These are phyloP conservation scores for Alethe diademata DNA, from an alignment of 2,113 vertebrate genomes.

Conservation along the genomic window DNA sequence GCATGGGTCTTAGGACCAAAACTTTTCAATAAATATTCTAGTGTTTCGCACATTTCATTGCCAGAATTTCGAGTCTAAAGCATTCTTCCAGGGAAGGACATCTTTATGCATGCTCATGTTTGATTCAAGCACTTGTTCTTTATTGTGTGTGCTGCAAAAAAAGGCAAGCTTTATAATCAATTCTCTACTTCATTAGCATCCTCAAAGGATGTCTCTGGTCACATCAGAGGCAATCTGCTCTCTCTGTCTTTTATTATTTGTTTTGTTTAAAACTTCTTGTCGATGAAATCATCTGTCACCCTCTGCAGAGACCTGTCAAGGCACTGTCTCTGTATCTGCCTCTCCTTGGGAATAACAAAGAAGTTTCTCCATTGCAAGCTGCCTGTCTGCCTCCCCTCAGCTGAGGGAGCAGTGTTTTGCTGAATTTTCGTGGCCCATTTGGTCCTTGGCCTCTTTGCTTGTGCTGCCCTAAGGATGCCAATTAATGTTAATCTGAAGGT, in stretches of 20 bases:
- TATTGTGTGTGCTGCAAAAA: background rate
- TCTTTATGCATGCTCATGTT: conserved; percentile 46
- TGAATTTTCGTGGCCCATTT: background rate
- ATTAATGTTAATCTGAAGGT: conserved; percentile 21
- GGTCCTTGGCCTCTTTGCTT: background rate
- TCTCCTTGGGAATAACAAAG: background rate
- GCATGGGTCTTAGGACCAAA: background rate
- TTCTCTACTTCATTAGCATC: conserved; percentile 13
- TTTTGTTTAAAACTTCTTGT: conserved; percentile 9
- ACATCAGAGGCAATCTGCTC: background rate
- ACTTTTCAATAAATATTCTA: conserved; percentile 20
- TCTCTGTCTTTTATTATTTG: background rate
- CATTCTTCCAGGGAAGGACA: background rate
- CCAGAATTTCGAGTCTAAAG: background rate
- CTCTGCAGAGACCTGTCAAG: background rate
- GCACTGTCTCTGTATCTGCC: background rate
- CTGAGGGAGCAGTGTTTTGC: background rate
- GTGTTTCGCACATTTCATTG: background rate
- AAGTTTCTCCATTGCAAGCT: background rate
- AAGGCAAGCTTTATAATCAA: conserved; percentile 10
- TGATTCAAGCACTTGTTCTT: conserved; percentile 20
- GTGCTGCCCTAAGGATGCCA: background rate
- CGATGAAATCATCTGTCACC: background rate
- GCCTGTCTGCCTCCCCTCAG: background rate
- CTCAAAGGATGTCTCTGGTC: conserved; percentile 19